A percentile compares a stretch with the other conserved stretches of the same genome.
Conservation (phyloP, 2,888 invertebrate genomes). For the Melieria crassipennis region DNA sequence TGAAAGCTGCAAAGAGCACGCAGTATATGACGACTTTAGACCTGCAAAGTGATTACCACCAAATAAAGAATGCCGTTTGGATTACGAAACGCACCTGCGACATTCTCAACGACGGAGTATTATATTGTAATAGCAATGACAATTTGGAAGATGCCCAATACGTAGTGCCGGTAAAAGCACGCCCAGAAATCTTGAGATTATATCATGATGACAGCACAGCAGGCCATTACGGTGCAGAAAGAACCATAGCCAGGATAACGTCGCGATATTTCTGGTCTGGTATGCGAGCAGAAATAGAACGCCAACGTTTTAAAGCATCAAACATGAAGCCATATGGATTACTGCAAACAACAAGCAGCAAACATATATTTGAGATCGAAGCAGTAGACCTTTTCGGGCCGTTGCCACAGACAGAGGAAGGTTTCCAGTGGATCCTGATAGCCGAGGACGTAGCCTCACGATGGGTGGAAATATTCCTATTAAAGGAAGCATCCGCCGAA, state of each 20-base stretch:
- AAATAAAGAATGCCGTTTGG: neutral
- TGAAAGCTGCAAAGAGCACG: neutral
- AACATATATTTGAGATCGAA: constrained; percentile 39
- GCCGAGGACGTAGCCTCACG: constrained; percentile 47
- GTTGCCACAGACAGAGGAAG: constrained; percentile 37
- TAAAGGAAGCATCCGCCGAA: constrained; percentile 51
- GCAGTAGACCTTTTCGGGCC: constrained; percentile 43
- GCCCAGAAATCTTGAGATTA: constrained; percentile 13
- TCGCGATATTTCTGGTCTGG: constrained; percentile 41
- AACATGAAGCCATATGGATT: constrained; percentile 44
- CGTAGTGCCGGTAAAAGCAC: constrained; percentile 26
- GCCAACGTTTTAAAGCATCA: constrained; percentile 38
- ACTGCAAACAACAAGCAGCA: constrained; percentile 40
- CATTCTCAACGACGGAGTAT: constrained; percentile 5
- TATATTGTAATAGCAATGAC: constrained; percentile 30
- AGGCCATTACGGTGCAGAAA: constrained; percentile 39
- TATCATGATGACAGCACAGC: constrained; percentile 42
- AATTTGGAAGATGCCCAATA: constrained; percentile 27
- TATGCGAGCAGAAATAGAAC: constrained; percentile 29
- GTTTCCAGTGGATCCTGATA: constrained; percentile 49
- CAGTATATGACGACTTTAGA: neutral
- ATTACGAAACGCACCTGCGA: too few species aligned
- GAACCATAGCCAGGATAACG: constrained; percentile 36
- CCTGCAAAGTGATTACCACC: neutral
- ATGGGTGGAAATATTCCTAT: constrained; percentile 53